These are phyloP conservation scores for Poliocrania exsul DNA, from an alignment of 2,797 vertebrate genomes.

Conservation along the genomic window DNA sequence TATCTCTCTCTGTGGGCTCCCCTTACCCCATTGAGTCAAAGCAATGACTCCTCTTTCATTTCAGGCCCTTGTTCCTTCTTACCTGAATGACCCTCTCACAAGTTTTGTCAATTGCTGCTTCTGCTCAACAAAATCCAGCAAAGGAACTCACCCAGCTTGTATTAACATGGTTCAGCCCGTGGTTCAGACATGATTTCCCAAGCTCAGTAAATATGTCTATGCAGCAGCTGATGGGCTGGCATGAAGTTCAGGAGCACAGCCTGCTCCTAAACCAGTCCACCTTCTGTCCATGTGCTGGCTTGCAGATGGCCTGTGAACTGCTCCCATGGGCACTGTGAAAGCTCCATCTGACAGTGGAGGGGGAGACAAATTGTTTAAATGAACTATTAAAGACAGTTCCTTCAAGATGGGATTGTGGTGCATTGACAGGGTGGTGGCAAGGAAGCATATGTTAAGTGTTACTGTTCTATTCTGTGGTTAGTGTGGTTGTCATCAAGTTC, in stretches of 20 bases:
- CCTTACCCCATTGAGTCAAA: rapidly evolving
- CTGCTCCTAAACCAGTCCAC: background rate
- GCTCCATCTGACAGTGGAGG: background rate
- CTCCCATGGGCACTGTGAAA: background rate
- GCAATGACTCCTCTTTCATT: background rate
- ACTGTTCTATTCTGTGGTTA: conserved; percentile 17
- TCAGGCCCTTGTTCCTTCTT: background rate
- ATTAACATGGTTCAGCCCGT: background rate
- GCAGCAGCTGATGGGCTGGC: background rate
- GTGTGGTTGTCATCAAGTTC: conserved; percentile 2
- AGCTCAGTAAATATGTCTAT: background rate
- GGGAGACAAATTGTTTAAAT: background rate
- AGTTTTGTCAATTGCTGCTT: background rate
- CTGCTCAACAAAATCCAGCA: background rate
- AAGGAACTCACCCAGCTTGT: background rate
- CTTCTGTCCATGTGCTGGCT: background rate
- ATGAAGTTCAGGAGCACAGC: background rate
- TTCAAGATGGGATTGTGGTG: background rate
- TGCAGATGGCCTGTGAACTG: background rate
- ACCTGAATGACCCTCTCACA: background rate
- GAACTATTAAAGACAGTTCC: background rate
- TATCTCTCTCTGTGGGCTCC: background rate
- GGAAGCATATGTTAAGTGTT: conserved; percentile 39
- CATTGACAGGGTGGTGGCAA: background rate
- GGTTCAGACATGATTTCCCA: background rate